A percentile compares a stretch with the other conserved stretches of the same genome.
These are phyloP conservation scores for Pogona vitticeps DNA, from an alignment of 2,113 vertebrate species.

Conservation along the genomic window DNA sequence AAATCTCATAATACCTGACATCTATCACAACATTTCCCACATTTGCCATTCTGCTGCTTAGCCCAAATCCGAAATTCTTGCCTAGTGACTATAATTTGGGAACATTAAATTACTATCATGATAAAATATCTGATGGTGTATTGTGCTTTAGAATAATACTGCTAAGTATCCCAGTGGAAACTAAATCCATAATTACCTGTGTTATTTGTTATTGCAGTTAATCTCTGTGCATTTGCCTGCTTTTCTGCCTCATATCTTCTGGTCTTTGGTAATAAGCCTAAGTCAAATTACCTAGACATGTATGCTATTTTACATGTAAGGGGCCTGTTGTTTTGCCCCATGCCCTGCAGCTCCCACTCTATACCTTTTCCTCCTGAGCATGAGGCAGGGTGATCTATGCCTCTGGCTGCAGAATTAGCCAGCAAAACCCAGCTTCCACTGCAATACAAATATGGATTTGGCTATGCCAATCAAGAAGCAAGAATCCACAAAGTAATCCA, in stretches of 20 bases:
- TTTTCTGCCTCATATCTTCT: constrained; percentile 28
- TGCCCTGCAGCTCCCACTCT: too few species aligned
- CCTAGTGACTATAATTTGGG: constrained; percentile 55
- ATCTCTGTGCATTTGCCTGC: constrained; percentile 49
- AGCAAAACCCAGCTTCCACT: too few species aligned
- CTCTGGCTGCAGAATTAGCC: too few species aligned
- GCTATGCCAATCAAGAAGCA: too few species aligned
- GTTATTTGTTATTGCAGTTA: constrained; percentile 68
- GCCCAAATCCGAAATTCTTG: constrained; percentile 52
- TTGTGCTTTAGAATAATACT: constrained; percentile 63
- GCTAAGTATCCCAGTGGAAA: constrained; percentile 59
- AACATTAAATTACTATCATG: constrained; percentile 60
- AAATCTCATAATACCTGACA: constrained; percentile 39
- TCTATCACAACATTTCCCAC: constrained; percentile 57
- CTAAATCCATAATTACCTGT: constrained; percentile 71
- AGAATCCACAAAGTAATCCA: too few species aligned
- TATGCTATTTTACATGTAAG: too few species aligned
- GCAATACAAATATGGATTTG: too few species aligned
- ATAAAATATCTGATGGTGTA: constrained; percentile 66
- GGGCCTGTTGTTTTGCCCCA: too few species aligned
- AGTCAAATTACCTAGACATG: background rate
- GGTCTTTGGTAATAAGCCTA: background rate
- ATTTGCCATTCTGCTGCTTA: constrained; percentile 54
- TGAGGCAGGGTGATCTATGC: too few species aligned
- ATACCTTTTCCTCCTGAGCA: too few species aligned